Conservation (phyloP, 2,113 vertebrate genomes). For the Muntiacus muntjak region DNA sequence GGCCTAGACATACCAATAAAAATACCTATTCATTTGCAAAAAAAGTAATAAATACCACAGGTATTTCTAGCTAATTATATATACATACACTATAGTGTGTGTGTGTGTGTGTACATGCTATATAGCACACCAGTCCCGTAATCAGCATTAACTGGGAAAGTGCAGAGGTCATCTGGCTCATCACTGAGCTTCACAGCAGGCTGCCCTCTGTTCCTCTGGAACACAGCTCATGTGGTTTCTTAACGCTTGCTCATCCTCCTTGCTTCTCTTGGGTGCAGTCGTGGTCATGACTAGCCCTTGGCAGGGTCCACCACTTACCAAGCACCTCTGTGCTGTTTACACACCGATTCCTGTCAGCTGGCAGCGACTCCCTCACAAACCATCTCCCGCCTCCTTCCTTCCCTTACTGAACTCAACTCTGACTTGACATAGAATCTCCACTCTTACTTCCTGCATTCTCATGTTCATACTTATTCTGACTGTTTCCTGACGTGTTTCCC, state of each 20-base stretch:
- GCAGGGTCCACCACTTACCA: neutral
- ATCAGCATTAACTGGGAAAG: neutral
- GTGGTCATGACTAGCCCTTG: neutral
- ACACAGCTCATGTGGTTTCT: neutral
- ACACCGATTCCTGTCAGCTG: neutral
- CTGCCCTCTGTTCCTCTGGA: neutral
- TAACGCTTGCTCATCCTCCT: neutral
- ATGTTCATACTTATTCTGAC: neutral
- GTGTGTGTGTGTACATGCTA: neutral
- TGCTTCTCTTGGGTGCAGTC: neutral
- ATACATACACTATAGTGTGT: neutral
- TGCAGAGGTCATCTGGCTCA: too few relatives aligned
- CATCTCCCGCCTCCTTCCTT: neutral
- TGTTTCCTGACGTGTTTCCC: neutral
- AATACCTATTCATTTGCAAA: neutral
- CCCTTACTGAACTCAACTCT: neutral
- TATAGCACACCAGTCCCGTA: neutral
- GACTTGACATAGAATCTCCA: neutral
- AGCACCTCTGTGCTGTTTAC: neutral
- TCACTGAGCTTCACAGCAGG: neutral
- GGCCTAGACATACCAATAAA: conserved; percentile 1
- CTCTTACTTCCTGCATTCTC: neutral
- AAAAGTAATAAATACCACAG: neutral
- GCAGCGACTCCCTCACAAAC: accelerated
- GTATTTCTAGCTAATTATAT: neutral